Percentiles rank a stretch among this genome's conserved stretches.
These are phyloP conservation scores for Monodelphis domestica DNA, from an alignment of 2,797 vertebrate genomes.

Conservation along the genomic window DNA sequence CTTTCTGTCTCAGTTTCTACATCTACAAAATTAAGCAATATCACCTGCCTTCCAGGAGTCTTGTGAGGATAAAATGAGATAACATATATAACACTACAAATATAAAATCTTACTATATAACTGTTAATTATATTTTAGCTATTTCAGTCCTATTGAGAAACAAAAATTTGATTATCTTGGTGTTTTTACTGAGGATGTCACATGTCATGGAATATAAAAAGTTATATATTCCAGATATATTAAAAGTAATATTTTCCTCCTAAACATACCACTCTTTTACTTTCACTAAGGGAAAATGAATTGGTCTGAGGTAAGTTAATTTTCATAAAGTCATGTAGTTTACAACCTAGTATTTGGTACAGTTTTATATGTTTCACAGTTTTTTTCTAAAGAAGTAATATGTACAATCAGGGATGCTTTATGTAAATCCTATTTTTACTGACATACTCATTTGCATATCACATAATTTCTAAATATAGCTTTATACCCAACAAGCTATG, in stretches of 20 bases:
- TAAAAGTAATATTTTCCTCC: not conserved
- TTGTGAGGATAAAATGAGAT: not conserved
- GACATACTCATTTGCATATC: not conserved
- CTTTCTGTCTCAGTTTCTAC: not conserved
- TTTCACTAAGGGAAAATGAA: not conserved
- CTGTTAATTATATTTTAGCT: not conserved
- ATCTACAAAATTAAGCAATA: not conserved
- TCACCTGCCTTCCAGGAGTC: not conserved
- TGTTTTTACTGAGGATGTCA: not conserved
- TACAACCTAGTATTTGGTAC: not conserved
- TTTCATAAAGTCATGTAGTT: not conserved
- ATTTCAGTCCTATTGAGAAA: not conserved
- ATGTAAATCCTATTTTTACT: not conserved
- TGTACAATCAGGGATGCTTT: not conserved
- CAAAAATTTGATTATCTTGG: not conserved
- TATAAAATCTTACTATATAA: not conserved
- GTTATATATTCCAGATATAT: not conserved
- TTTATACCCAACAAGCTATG: not conserved
- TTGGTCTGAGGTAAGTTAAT: not conserved
- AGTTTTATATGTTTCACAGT: not conserved
- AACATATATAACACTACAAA: not conserved
- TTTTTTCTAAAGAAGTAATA: not conserved
- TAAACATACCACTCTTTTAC: not conserved
- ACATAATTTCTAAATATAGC: not conserved
- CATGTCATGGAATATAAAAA: not conserved